These are phyloP conservation scores for Cephalopholis sonnerati DNA, from an alignment of 2,113 vertebrate genomes.

Conservation along the genomic window DNA sequence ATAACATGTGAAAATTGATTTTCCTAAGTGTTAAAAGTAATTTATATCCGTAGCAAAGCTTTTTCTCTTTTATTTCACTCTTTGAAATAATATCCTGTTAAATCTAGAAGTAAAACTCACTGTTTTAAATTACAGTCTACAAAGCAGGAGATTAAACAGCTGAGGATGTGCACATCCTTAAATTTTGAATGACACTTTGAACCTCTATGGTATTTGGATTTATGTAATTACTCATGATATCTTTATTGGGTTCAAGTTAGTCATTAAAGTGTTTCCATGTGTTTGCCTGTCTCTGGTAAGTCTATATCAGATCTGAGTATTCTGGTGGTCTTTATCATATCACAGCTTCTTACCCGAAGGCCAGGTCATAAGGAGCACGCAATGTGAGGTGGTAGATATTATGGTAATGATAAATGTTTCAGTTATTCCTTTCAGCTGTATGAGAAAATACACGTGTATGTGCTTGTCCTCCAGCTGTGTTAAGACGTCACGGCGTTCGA, in stretches of 20 bases:
- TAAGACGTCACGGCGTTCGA: background rate
- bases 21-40: too few species aligned
- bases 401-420: background rate
- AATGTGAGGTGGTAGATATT: background rate
- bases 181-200: constrained; percentile 1
- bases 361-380: background rate
- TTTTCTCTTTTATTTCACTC: background rate
- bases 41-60: too few species aligned
- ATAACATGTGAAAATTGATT: background rate
- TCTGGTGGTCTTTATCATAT: constrained; percentile 9
- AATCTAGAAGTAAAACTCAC: background rate
- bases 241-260: constrained; percentile 23
- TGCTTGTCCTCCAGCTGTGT: background rate
- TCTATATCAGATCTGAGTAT: constrained; percentile 1
- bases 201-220: constrained; percentile 8
- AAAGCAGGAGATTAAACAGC: background rate
- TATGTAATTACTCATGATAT: background rate
- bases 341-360: background rate
- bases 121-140: constrained; percentile 6
- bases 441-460: background rate
- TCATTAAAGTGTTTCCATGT: constrained; percentile 33
- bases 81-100: background rate
- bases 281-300: constrained; percentile 8
- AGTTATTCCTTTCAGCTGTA: background rate
- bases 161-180: background rate